Evolutionary conservation across 2,888 invertebrate genomes (phyloP).

Genomic region (Malthinus seriepunctatus): DNA sequence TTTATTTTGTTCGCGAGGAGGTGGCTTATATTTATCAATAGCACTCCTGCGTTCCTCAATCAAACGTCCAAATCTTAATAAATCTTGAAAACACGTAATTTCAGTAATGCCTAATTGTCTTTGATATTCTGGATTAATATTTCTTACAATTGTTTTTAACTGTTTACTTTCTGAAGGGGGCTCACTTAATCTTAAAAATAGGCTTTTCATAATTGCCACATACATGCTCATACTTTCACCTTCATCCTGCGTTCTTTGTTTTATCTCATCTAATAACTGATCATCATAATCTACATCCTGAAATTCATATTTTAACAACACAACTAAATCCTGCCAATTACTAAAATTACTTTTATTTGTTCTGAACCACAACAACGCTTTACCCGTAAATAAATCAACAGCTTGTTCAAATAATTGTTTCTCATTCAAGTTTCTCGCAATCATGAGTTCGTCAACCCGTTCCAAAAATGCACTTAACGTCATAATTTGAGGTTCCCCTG

Average conservation of each 20-base stretch:
- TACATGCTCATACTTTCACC: background rate
- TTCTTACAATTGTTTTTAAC: background rate
- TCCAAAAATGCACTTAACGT: too few relatives aligned
- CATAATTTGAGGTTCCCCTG: too few relatives aligned
- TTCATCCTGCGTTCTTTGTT: background rate
- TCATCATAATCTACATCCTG: too few relatives aligned
- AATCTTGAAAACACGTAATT: background rate
- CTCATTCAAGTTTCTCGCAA: too few relatives aligned
- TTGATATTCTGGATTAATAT: background rate
- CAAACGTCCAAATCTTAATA: background rate
- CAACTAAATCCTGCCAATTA: too few relatives aligned
- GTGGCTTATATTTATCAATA: background rate
- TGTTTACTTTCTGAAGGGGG: background rate
- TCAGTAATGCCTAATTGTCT: background rate
- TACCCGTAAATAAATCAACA: too few relatives aligned
- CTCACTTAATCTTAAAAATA: background rate
- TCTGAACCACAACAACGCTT: too few relatives aligned
- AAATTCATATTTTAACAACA: too few relatives aligned
- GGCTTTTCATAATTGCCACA: background rate
- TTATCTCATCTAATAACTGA: background rate
- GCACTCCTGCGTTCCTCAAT: background rate
- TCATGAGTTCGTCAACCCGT: too few relatives aligned
- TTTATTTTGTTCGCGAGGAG: background rate
- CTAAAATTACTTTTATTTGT: too few relatives aligned
- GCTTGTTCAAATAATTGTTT: too few relatives aligned